Evolutionary conservation across 2,888 invertebrate genomes (phyloP), one percentile per base, ranked within the genome.

Genomic region (Chymomyza procnemis): DNA sequence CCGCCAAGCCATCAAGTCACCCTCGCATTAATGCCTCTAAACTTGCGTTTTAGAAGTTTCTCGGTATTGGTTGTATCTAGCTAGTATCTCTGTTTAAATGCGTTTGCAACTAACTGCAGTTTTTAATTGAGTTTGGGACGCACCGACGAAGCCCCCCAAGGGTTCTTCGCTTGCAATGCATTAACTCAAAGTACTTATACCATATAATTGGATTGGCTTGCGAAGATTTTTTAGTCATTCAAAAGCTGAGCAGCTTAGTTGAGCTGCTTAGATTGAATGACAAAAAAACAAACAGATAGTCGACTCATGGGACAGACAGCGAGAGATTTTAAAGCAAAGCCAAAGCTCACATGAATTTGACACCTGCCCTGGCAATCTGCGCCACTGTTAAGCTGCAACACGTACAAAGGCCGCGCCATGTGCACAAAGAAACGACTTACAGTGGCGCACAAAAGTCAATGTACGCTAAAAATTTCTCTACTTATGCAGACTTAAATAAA

Each of bases 161-260:
- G 9, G 50, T 50, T 4, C 8, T n/a, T 41, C 1, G 34, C 12
- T 12, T 41, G 34, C 12, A 50, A 50, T 50, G 50, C 50, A 19
- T 50, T 50, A 50, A 0, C 50, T 8, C 3, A 16, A 19, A 41
- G 12, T 41, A 41, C 34, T 41, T 41, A 41, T 41, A 9, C 12
- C 4, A 50, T 50, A 67, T 80, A 80, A 85, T 80, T 80, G 85
- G 80, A 80, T 80, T 82, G 78, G 34, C 6, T 6, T n/a, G 47
- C 41, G 6, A 56, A 76, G 77, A 81, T 79, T 74, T 66, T 18
- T 41, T 12, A 41, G 34, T 41, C 34, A 41, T 41, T 12, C 34
- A 41, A 41, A 26, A 41, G 34, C 34, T 41, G 34, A 41, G 34
- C 34, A 41, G 34, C 34, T 41, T 41, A 41, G 34, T 41, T 41